Evolutionary conservation across 2,797 vertebrate species (phyloP), one percentile per base, ranked within the genome.

Genomic region (Manis pentadactyla): DNA sequence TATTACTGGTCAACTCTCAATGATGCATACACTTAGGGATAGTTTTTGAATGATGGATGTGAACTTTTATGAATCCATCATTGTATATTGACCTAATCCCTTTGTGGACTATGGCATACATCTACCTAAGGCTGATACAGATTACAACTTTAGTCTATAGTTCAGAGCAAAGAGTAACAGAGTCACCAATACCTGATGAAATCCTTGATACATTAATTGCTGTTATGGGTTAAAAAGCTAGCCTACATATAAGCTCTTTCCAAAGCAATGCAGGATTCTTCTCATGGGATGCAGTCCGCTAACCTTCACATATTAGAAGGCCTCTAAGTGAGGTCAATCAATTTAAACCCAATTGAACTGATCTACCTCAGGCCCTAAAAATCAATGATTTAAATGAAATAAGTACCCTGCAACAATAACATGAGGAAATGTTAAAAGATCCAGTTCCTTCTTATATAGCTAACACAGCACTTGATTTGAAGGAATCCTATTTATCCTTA

Each of bases 291-390:
- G 8, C 46, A 95, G 55, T 89, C 39, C 34, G 90, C 84, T 93
- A 93, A 93, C 37, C 27, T 83, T 94, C 55, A 87, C 19, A 18
- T 90, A 96, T 39, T 95, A 96, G 51, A 93, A 91, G 19, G 42
- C 86, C 5, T 2, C 64, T 42, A 78, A 81, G 90, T 12, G 25
- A 94, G 89, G 96, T 95, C 37, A 74, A 87, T 93, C 79, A 82
- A 68, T 79, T 93, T 86, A 94, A 97, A 93, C 17, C 29, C n/a
- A 96, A 59, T 21, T 86, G 88, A 95, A 85, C 27, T 31, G n/a
- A 94, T 89, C 68, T 77, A n/a, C 19, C n/a, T 94, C 49, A 75
- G 68, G 78, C 5, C 27, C 19, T 74, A 49, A 55, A 96, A 97
- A 94, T 94, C 85, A 89, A 75, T 89, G 31, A 84, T 89, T 92